phyloP scores from a whole-genome alignment of 2,797 vertebrate species.

The Sternotherus odoratus region DNA sequence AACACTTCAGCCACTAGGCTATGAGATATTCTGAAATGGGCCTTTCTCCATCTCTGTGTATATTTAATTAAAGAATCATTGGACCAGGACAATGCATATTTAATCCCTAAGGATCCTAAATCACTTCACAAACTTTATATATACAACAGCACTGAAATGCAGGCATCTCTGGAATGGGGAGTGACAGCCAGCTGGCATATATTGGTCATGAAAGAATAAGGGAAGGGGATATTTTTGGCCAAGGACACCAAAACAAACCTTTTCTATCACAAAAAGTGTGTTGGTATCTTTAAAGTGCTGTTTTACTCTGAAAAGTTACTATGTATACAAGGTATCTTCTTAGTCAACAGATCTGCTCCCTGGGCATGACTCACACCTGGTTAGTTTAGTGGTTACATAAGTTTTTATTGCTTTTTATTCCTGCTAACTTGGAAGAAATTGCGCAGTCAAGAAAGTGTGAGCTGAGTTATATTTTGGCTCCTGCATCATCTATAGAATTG shows the following conservation, averaged over 20 bases:
- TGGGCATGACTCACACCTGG: not conserved
- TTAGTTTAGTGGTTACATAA: conserved; percentile 15
- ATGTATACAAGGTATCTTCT: conserved; percentile 23
- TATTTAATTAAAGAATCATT: too few species aligned
- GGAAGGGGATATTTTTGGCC: conserved; percentile 73
- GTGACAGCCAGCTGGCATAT: conserved; percentile 66
- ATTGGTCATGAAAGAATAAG: conserved; percentile 62
- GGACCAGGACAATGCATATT: conserved; percentile 1
- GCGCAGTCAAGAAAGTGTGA: not conserved
- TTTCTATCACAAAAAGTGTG: conserved; percentile 51
- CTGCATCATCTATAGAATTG: not conserved
- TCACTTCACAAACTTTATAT: conserved; percentile 58
- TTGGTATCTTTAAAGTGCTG: conserved; percentile 38
- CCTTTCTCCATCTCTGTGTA: too few species aligned
- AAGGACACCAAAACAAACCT: conserved; percentile 66
- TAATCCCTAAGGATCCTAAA: conserved; percentile 57
- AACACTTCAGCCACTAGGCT: not conserved
- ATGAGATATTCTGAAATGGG: too few species aligned
- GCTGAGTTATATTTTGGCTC: not conserved
- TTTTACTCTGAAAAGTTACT: conserved; percentile 36
- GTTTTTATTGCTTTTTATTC: not conserved
- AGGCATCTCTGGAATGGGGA: conserved; percentile 45
- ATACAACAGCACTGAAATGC: conserved; percentile 61
- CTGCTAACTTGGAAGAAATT: conserved; percentile 36
- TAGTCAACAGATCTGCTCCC: not conserved